Evolutionary conservation across 2,797 vertebrate species (phyloP), one percentile per base, ranked within the genome.

Genomic region (Ptychobarbus kaznakovi): DNA sequence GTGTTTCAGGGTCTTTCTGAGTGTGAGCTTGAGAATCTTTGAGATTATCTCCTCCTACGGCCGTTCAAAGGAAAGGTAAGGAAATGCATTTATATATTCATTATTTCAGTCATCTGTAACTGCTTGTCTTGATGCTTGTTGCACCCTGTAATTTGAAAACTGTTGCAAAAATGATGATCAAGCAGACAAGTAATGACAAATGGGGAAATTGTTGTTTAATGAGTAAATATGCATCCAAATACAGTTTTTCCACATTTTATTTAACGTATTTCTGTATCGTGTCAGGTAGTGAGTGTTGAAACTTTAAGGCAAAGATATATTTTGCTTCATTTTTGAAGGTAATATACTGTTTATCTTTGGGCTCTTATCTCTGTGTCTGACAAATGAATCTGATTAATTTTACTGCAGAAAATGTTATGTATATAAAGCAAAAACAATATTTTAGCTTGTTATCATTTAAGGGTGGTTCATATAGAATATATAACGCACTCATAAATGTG

Each of bases 51-150:
- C 51, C 32, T 56, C 22, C 65, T 58, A 73, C 58, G 0, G 63
- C 70, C 80, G 8, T 56, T 77, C 68, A 65, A 44, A 86, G 63
- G 74, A 61, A 86, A 87, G 89, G 89, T 90, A 86, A 88, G 80
- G 7, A 49, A 44, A 28, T 68, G 28, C 25, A 32, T 3, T 79
- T 70, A 10, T 46, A 78, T 18, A 49, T 75, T 58, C 0, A 35
- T 38, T 2, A 40, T 82, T 76, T 80, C 1, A 72, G 70, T 46
- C 12, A 4, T 28, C 68, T 46, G n/a, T 61, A 32, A 42, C 18
- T 82, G 32, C 49, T 10, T 49, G 51, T 65, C 13, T 28, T 53
- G 13, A 35, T 44, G 40, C 20, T 35, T 51, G 20, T 12, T 75
- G 42, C 15, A 51, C 42, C 32, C 13, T 46, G 18, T 32, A 82